A percentile compares a stretch with the other conserved stretches of the same genome.
phyloP scores from a whole-genome alignment of 2,113 vertebrate species.

The Otis tarda region DNA sequence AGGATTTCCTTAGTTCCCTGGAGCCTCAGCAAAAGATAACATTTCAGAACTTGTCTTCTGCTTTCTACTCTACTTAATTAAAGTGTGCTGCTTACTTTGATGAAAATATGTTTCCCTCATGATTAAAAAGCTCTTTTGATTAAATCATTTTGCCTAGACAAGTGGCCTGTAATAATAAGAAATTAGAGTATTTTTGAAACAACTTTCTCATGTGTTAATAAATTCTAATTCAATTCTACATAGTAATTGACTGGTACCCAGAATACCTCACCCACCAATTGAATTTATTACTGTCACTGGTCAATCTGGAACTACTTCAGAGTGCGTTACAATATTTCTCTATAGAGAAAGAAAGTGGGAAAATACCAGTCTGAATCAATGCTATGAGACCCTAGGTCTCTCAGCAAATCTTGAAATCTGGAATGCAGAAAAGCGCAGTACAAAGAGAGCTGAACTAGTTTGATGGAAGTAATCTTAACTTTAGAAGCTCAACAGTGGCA shows the following conservation, averaged over 20 bases:
- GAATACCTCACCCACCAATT: background rate
- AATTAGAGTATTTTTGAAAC: constrained; percentile 26
- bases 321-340: background rate
- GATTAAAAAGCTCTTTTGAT: constrained; percentile 53
- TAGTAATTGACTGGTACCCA: background rate
- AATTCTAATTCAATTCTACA: background rate
- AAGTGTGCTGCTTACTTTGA: background rate
- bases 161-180: constrained; percentile 18
- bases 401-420: background rate
- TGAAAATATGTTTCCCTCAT: constrained; percentile 31
- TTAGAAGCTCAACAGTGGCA: background rate
- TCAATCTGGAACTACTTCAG: background rate
- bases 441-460: background rate
- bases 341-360: background rate
- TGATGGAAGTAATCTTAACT: background rate
- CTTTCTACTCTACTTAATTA: constrained; percentile 55
- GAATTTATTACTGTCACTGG: background rate
- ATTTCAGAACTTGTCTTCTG: constrained; percentile 21
- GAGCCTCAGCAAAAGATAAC: constrained; percentile 3
- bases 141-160: constrained; percentile 33
- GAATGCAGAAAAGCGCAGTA: background rate
- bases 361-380: background rate
- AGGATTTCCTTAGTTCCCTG: constrained; percentile 17
- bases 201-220: background rate
- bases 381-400: background rate